phyloP scores from a whole-genome alignment of 1,140 invertebrate genomes.

The Centruroides vittatus region DNA sequence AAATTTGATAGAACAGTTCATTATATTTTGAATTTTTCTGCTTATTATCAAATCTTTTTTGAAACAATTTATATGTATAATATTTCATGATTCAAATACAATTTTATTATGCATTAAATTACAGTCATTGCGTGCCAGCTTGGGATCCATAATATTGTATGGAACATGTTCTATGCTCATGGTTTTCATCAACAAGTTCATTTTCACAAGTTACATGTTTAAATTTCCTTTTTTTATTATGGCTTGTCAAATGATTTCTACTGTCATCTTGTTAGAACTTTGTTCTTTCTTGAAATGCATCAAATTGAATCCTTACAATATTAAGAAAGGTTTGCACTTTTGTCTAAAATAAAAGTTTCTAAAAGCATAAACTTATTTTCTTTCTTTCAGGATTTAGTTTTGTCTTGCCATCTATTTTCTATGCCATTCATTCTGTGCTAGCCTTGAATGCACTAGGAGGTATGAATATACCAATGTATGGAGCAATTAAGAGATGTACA shows the following conservation, averaged over 20 bases:
- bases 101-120: too few relatives aligned
- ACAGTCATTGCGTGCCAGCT: too few relatives aligned
- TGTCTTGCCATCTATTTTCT: slow-evolving; percentile 31
- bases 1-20: too few relatives aligned
- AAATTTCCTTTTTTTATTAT: slow-evolving; percentile 35
- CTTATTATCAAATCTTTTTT: too few relatives aligned
- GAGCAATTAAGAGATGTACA: slow-evolving; percentile 36
- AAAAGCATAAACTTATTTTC: too few relatives aligned
- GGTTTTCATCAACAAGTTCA: slow-evolving; percentile 36
- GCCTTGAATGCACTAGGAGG: slow-evolving; percentile 33
- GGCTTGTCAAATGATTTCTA: slow-evolving; percentile 31
- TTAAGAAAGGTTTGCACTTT: background rate
- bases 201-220: slow-evolving; percentile 31
- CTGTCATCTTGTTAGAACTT: slow-evolving; percentile 27
- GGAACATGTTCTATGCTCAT: slow-evolving; percentile 32
- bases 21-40: too few relatives aligned
- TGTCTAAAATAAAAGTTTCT: too few relatives aligned
- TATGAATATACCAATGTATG: slow-evolving; percentile 41
- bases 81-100: too few relatives aligned
- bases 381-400: slow-evolving; percentile 24
- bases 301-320: background rate
- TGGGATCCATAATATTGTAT: slow-evolving; percentile 25
- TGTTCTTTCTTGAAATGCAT: slow-evolving; percentile 5
- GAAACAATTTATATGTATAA: too few relatives aligned
- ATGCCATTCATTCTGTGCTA: slow-evolving; percentile 32